Evolutionary conservation across 2,113 vertebrate genomes (phyloP).

Genomic region (Larimichthys polyactis): DNA sequence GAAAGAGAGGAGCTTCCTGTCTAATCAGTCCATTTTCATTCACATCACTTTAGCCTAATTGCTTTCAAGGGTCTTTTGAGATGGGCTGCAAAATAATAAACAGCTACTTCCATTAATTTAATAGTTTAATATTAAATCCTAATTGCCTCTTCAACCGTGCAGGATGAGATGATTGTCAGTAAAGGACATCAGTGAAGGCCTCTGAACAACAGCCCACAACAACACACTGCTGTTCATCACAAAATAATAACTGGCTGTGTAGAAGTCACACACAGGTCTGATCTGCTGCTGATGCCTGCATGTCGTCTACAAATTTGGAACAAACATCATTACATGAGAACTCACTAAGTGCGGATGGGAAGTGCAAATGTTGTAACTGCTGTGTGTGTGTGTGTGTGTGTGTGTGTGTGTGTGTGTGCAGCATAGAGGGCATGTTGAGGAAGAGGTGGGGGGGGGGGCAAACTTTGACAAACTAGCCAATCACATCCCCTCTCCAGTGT

Average conservation of each 20-base stretch:
- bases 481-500: constrained; percentile 56
- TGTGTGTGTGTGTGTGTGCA: constrained; percentile 16
- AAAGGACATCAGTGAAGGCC: constrained; percentile 50
- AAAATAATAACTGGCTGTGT: constrained; percentile 11
- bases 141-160: constrained; percentile 57
- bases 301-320: constrained; percentile 24
- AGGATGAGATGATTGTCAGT: constrained; percentile 60
- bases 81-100: constrained; percentile 71
- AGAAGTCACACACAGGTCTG: constrained; percentile 19
- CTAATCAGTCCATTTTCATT: constrained; percentile 70
- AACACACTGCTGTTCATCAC: constrained; percentile 19
- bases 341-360: constrained; percentile 22
- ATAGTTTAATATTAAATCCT: constrained; percentile 66
- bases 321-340: constrained; percentile 32
- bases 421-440: neutral
- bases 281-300: constrained; percentile 11
- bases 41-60: constrained; percentile 74
- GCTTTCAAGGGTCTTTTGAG: constrained; percentile 72
- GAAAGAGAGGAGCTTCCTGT: constrained; percentile 43
- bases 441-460: neutral
- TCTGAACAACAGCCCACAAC: constrained; percentile 22
- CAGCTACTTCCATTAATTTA: constrained; percentile 69
- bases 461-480: constrained; percentile 65
- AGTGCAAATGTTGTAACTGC: neutral
- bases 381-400: neutral